Percentiles rank a stretch among this genome's conserved stretches.
Conservation (phyloP, 2,888 invertebrate genomes). For the Helobdella robusta region DNA sequence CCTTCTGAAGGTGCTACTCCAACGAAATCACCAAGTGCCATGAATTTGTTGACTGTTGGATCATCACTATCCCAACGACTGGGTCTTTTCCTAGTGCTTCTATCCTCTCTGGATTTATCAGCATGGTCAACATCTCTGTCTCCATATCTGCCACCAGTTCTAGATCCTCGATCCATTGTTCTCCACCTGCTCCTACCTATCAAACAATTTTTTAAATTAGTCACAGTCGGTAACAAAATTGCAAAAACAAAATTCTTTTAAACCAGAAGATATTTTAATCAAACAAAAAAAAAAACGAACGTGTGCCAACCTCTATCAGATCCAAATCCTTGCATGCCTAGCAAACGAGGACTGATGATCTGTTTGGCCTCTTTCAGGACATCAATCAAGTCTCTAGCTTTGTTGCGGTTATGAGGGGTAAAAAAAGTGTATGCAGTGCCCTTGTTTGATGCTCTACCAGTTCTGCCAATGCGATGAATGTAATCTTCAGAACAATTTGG, state of each 20-base stretch:
- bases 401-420: constrained; percentile 77
- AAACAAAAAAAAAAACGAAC: neutral
- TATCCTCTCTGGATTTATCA: constrained; percentile 1
- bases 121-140: neutral
- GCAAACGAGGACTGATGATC: constrained; percentile 7
- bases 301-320: neutral
- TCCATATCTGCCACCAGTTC: neutral
- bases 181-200: constrained; percentile 8
- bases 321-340: constrained; percentile 23
- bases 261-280: too few species aligned
- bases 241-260: too few species aligned
- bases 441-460: constrained; percentile 80
- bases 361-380: constrained; percentile 89
- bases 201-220: too few species aligned
- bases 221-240: too few species aligned
- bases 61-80: too few species aligned
- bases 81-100: too few species aligned
- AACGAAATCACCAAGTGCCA: too few species aligned
- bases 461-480: constrained; percentile 85
- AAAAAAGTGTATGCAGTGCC: constrained; percentile 96
- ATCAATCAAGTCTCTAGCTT: constrained; percentile 80
- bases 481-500: constrained; percentile 95
- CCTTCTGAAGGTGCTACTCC: too few species aligned
- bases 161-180: neutral
- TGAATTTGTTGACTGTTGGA: too few species aligned